These are phyloP conservation scores for Craniophora ligustri DNA, from an alignment of 2,888 invertebrate species.

Conservation along the genomic window DNA sequence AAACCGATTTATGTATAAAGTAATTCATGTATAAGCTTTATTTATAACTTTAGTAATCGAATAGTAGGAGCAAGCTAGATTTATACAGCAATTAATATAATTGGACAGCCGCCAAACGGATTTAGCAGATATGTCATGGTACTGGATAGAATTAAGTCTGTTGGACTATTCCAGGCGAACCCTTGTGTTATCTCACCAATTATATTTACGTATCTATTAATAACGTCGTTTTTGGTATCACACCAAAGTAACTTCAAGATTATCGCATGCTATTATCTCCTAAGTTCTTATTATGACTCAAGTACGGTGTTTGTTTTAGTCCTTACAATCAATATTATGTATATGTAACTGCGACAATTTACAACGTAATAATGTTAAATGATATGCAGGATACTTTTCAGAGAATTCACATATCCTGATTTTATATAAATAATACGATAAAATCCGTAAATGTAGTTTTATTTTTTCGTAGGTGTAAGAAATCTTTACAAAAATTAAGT, in stretches of 20 bases:
- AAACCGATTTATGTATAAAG: not conserved
- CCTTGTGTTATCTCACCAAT: not conserved
- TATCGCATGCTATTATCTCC: not conserved
- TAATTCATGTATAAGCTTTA: not conserved
- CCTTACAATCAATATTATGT: no score
- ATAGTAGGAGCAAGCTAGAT: not conserved
- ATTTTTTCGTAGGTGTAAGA: no score
- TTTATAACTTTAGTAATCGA: not conserved
- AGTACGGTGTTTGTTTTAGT: not conserved
- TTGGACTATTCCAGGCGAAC: slow-evolving; percentile 8
- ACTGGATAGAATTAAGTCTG: slow-evolving; percentile 10
- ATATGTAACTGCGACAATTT: no score
- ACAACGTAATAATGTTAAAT: no score
- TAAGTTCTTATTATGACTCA: not conserved
- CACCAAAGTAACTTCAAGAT: not conserved
- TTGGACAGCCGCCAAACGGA: slow-evolving; percentile 38
- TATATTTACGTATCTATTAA: not conserved
- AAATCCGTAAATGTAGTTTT: no score
- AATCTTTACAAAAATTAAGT: no score
- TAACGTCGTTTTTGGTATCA: not conserved
- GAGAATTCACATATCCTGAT: no score
- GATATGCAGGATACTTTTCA: no score
- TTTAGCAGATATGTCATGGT: slow-evolving; percentile 27
- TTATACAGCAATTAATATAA: slow-evolving; percentile 31
- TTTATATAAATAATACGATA: no score